phyloP scores from a whole-genome alignment of 2,113 vertebrate genomes.

The Daubentonia madagascariensis region DNA sequence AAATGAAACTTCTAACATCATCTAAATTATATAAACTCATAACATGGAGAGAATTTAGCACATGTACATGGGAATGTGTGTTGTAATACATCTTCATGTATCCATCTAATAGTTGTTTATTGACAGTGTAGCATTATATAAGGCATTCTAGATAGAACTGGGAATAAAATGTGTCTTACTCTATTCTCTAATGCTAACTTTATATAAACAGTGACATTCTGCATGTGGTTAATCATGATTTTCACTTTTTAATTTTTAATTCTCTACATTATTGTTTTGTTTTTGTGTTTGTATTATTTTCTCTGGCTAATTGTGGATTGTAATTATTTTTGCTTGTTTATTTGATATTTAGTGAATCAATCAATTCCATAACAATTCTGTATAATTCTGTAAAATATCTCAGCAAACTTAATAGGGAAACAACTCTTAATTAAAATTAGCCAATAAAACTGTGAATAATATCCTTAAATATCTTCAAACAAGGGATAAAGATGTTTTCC shows the following conservation, averaged over 20 bases:
- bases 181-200: neutral
- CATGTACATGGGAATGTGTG: neutral
- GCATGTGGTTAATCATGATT: neutral
- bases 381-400: neutral
- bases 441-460: neutral
- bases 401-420: neutral
- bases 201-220: neutral
- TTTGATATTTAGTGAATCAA: neutral
- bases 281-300: neutral
- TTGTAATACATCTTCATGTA: neutral
- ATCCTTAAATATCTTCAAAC: neutral
- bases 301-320: neutral
- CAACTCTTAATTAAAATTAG: slow-evolving; percentile 39
- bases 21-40: neutral
- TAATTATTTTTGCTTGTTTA: neutral
- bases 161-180: fast-evolving
- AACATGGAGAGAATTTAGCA: neutral
- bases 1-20: neutral
- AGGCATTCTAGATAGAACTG: neutral
- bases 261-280: neutral
- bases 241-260: neutral
- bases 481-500: neutral
- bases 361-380: neutral
- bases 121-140: neutral
- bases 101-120: neutral